phyloP scores from a whole-genome alignment of 2,113 vertebrate species.

The Erythrolamprus reginae region DNA sequence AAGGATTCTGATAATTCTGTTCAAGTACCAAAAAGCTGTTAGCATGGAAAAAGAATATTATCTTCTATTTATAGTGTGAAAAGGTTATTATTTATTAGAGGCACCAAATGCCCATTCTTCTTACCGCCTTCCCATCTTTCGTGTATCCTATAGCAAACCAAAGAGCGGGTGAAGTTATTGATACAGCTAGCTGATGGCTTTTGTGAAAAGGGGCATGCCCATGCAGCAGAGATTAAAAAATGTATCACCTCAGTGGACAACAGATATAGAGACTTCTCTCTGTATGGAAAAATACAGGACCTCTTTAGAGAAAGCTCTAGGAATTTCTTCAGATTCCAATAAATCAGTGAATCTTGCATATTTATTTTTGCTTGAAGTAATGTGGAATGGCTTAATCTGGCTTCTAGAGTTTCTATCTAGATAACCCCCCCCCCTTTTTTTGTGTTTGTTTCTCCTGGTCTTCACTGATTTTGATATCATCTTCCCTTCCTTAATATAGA shows the following conservation, averaged over 20 bases:
- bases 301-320: slow-evolving; percentile 93
- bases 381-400: not conserved
- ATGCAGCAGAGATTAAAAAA: slow-evolving; percentile 96
- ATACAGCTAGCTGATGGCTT: slow-evolving; percentile 98
- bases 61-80: slow-evolving; percentile 2
- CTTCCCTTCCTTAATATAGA: slow-evolving; percentile 69
- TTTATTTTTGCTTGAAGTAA: not conserved
- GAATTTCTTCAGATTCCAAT: slow-evolving; percentile 95
- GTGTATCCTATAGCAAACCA: slow-evolving; percentile 87
- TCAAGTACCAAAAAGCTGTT: not conserved
- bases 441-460: slow-evolving; percentile 23
- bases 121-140: slow-evolving; percentile 45
- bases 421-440: not conserved
- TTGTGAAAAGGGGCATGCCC: slow-evolving; percentile 97
- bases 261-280: slow-evolving; percentile 96
- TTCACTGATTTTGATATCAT: slow-evolving; percentile 23
- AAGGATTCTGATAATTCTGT: not conserved
- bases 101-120: slow-evolving; percentile 33
- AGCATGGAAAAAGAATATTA: not conserved
- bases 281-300: slow-evolving; percentile 98
- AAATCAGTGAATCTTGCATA: slow-evolving; percentile 81
- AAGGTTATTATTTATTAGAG: slow-evolving; percentile 11
- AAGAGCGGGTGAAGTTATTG: slow-evolving; percentile 97
- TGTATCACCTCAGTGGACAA: slow-evolving; percentile 98
- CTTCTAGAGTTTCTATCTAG: slow-evolving; percentile 30